These are phyloP conservation scores for Drosophila algonquin DNA, from an alignment of 2,888 invertebrate genomes.

Conservation along the genomic window DNA sequence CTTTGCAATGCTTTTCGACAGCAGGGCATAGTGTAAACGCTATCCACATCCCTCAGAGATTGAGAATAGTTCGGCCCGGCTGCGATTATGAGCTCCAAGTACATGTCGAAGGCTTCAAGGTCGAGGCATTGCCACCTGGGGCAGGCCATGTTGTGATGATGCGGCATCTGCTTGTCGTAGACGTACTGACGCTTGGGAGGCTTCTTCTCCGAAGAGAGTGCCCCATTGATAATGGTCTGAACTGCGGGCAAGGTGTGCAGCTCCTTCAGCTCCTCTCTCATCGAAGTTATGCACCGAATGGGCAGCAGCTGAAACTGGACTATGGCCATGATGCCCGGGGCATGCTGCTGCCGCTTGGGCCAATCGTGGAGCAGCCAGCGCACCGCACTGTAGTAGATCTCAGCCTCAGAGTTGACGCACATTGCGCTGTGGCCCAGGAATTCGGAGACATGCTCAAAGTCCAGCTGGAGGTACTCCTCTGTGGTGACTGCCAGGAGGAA, in stretches of 20 bases:
- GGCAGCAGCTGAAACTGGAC: constrained; percentile 91
- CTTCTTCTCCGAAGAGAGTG: constrained; percentile 10
- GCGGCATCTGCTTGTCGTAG: constrained; percentile 18
- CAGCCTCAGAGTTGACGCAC: constrained; percentile 88
- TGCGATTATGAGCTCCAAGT: constrained; percentile 41
- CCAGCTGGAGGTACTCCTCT: constrained; percentile 88
- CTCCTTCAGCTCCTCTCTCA: constrained; percentile 84
- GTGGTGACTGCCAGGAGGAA: constrained; percentile 90
- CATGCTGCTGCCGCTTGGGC: constrained; percentile 85
- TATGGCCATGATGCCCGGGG: constrained; percentile 87
- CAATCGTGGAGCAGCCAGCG: constrained; percentile 91
- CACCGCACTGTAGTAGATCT: constrained; percentile 90
- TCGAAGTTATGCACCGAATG: constrained; percentile 90
- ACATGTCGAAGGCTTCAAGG: constrained; percentile 55
- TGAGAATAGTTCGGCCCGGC: not conserved
- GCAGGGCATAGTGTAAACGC: constrained; percentile 23
- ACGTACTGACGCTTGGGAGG: constrained; percentile 36
- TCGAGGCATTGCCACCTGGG: constrained; percentile 46
- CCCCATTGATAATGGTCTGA: constrained; percentile 18
- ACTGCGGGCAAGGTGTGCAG: constrained; percentile 23
- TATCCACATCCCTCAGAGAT: constrained; percentile 3
- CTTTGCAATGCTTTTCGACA: constrained; percentile 15
- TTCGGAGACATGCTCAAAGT: constrained; percentile 87
- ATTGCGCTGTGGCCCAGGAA: constrained; percentile 89
- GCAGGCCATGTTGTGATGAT: constrained; percentile 52